These are phyloP conservation scores for Phaonia tiefii DNA, from an alignment of 2,888 invertebrate genomes.

Conservation along the genomic window DNA sequence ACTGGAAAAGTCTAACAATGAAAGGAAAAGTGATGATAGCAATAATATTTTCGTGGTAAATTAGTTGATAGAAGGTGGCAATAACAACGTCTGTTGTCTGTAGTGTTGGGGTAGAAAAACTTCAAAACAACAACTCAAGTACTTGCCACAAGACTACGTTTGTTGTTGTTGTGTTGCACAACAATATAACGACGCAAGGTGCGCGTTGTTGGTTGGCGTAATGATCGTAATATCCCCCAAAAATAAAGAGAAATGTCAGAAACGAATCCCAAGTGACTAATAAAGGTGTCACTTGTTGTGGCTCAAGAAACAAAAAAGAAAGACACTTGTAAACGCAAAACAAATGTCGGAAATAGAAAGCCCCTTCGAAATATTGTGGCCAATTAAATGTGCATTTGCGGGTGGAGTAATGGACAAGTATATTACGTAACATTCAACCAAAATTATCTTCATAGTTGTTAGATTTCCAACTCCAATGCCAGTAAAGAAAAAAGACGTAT, in stretches of 20 bases:
- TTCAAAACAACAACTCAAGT: neutral
- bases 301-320: neutral
- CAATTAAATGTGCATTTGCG: too few relatives aligned
- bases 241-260: neutral
- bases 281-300: neutral
- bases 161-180: conserved; percentile 51
- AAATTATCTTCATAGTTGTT: neutral
- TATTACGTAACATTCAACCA: too few relatives aligned
- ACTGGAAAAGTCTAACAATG: conserved; percentile 54
- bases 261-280: neutral
- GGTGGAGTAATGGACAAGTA: too few relatives aligned
- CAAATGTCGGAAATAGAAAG: too few relatives aligned
- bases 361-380: too few relatives aligned
- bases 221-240: conserved; percentile 24
- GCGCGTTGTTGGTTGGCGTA: conserved; percentile 52
- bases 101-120: conserved; percentile 11
- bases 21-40: conserved; percentile 48
- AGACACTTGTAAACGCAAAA: neutral
- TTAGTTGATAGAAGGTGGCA: conserved; percentile 45
- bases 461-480: too few relatives aligned
- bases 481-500: too few relatives aligned
- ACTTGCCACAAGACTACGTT: conserved; percentile 1
- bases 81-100: neutral
- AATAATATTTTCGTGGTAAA: conserved; percentile 46
- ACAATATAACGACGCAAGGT: conserved; percentile 21